Conservation (phyloP, 2,888 invertebrate genomes). For the Lepidocyrtinus sp. region DNA sequence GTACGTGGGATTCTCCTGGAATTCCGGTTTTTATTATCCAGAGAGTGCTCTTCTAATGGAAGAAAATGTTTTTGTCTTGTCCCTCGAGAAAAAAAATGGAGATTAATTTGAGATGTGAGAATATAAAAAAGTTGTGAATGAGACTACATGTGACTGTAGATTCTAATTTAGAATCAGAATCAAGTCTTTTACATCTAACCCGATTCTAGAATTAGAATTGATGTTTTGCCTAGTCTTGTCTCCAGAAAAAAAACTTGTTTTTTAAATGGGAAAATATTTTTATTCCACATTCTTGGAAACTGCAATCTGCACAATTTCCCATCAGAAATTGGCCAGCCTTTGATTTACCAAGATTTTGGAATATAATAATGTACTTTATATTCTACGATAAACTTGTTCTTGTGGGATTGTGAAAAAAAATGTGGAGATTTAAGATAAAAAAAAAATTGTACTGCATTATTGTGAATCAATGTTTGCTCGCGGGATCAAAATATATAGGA, state of each 20-base stretch:
- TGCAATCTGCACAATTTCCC: constrained; percentile 34
- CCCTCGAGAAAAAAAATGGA: background rate
- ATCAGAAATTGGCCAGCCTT: constrained; percentile 41
- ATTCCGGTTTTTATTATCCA: constrained; percentile 55
- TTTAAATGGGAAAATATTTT: constrained; percentile 35
- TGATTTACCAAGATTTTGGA: constrained; percentile 14
- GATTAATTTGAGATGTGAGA: constrained; percentile 27
- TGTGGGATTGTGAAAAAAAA: constrained; percentile 9
- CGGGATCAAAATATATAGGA: background rate
- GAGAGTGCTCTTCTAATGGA: background rate
- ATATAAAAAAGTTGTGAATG: constrained; percentile 53
- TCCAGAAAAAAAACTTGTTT: background rate
- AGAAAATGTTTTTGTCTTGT: constrained; percentile 9
- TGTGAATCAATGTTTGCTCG: background rate
- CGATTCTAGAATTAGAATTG: background rate
- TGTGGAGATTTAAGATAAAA: background rate
- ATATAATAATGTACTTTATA: constrained; percentile 36
- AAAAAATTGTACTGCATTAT: constrained; percentile 5
- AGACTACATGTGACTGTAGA: constrained; percentile 24
- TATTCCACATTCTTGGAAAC: constrained; percentile 58
- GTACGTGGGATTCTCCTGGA: constrained; percentile 37
- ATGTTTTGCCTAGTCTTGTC: constrained; percentile 1
- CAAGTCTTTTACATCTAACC: background rate
- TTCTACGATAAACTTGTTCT: constrained; percentile 4
- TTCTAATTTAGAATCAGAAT: background rate